Evolutionary conservation across 2,797 vertebrate species (phyloP).

Genomic region (Loriculus beryllinus): DNA sequence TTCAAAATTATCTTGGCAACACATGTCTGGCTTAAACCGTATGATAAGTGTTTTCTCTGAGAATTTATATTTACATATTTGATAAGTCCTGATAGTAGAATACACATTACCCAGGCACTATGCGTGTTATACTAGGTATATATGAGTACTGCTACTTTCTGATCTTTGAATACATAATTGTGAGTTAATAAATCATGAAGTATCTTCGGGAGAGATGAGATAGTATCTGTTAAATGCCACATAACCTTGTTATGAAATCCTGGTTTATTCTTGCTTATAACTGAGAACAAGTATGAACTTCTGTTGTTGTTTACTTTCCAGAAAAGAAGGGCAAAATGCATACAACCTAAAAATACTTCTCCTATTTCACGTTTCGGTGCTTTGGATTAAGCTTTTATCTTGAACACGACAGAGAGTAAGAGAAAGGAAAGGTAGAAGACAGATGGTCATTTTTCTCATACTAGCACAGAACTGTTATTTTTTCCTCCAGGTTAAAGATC

Average conservation of each 20-base stretch:
- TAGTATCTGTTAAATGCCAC: not conserved
- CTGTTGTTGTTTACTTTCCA: not conserved
- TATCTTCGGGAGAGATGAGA: not conserved
- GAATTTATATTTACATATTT: not conserved
- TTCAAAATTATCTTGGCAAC: not conserved
- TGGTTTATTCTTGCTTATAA: not conserved
- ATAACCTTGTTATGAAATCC: not conserved
- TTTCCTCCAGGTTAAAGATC: not conserved
- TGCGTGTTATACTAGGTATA: not conserved
- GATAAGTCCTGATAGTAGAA: not conserved
- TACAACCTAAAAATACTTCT: not conserved
- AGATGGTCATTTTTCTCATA: not conserved
- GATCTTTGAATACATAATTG: not conserved
- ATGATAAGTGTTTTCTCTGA: not conserved
- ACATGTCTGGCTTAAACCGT: not conserved
- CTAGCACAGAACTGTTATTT: not conserved
- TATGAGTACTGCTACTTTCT: not conserved
- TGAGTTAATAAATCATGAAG: not conserved
- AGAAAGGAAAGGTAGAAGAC: not conserved
- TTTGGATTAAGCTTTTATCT: not conserved
- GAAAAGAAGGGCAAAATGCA: not conserved
- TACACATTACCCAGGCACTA: not conserved
- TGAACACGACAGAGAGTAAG: not conserved
- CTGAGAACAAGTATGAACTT: not conserved
- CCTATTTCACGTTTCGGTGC: not conserved